Percentiles rank a stretch among this genome's conserved stretches.
These are phyloP conservation scores for Nibea albiflora DNA, from an alignment of 2,113 vertebrate genomes.

Conservation along the genomic window DNA sequence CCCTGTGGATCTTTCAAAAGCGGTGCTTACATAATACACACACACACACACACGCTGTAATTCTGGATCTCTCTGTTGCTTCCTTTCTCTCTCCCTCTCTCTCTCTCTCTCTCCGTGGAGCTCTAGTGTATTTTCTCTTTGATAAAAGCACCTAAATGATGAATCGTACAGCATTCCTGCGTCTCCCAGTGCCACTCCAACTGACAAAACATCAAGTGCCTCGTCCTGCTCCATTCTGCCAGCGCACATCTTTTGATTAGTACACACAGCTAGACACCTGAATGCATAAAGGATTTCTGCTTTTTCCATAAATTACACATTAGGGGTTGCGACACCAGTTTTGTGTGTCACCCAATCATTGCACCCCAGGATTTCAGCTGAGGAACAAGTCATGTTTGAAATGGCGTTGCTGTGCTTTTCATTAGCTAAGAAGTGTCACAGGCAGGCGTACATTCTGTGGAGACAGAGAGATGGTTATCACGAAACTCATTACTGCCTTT, in stretches of 20 bases:
- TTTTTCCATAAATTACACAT: conserved; percentile 70
- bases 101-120: background rate
- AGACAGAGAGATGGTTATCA: conserved; percentile 26
- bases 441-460: conserved; percentile 14
- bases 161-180: conserved; percentile 58
- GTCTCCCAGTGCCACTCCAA: conserved; percentile 53
- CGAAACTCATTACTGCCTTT: conserved; percentile 51
- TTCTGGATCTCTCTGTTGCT: conserved; percentile 25
- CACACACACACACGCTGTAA: conserved; percentile 29
- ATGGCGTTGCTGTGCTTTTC: conserved; percentile 40
- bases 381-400: conserved; percentile 47
- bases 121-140: conserved; percentile 60
- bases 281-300: conserved; percentile 54
- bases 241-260: conserved; percentile 73
- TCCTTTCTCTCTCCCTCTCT: background rate
- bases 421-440: conserved; percentile 37
- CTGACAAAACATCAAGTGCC: conserved; percentile 70
- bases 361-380: conserved; percentile 38
- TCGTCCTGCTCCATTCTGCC: conserved; percentile 54
- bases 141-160: conserved; percentile 64
- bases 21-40: conserved; percentile 51
- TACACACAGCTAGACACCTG: conserved; percentile 62
- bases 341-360: conserved; percentile 57
- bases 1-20: conserved; percentile 47
- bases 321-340: conserved; percentile 60